Evolutionary conservation across 1,140 invertebrate species (phyloP).

Genomic region (Brachionus angularis): DNA sequence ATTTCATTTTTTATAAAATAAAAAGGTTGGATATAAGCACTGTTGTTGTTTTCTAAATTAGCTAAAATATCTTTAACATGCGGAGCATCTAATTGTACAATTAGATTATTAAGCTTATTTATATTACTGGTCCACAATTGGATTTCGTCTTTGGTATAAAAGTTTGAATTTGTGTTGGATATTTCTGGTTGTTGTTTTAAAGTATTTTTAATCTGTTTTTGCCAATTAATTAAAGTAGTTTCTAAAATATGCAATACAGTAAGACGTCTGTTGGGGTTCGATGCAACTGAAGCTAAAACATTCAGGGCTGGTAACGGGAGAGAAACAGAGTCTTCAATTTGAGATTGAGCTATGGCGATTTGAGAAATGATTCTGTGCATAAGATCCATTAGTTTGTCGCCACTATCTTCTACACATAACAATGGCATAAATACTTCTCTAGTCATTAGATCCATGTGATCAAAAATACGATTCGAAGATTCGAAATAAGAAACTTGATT

Average conservation of each 20-base stretch:
- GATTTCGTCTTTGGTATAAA: slow-evolving; percentile 54
- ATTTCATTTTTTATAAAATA: slow-evolving; percentile 53
- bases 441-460: slow-evolving; percentile 52
- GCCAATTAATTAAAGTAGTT: slow-evolving; percentile 57
- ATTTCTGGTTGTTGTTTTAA: slow-evolving; percentile 42
- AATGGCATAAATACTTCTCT: slow-evolving; percentile 57
- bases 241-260: slow-evolving; percentile 57
- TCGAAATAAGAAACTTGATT: slow-evolving; percentile 56
- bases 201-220: slow-evolving; percentile 56
- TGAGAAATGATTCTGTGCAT: slow-evolving; percentile 55
- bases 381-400: slow-evolving; percentile 56
- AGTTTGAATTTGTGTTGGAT: slow-evolving; percentile 46
- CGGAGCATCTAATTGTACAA: slow-evolving; percentile 53
- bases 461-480: slow-evolving; percentile 48
- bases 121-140: slow-evolving; percentile 54
- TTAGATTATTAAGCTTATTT: slow-evolving; percentile 52
- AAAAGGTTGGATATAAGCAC: slow-evolving; percentile 55
- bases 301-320: slow-evolving; percentile 56
- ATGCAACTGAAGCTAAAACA: slow-evolving; percentile 54
- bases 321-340: slow-evolving; percentile 51
- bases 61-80: slow-evolving; percentile 55
- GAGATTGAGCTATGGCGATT: slow-evolving; percentile 54
- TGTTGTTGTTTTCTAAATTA: slow-evolving; percentile 55
- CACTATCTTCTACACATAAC: slow-evolving; percentile 50
- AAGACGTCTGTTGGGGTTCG: slow-evolving; percentile 49